Conservation (phyloP, 2,113 vertebrate genomes). For the Columba janthina region DNA sequence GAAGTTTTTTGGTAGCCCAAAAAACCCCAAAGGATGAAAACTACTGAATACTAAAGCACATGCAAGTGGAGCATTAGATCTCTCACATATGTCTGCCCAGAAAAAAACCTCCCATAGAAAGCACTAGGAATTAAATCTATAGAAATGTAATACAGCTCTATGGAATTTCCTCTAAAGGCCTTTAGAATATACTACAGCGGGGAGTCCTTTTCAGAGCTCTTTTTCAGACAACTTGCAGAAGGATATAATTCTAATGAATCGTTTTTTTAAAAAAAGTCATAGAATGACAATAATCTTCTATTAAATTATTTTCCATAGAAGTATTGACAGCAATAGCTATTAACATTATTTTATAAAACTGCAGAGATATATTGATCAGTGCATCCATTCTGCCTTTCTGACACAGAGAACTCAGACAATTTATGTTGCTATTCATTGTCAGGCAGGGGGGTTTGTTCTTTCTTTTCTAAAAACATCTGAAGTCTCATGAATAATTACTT, state of each 20-base stretch:
- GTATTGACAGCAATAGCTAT: constrained; percentile 16
- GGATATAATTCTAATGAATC: constrained; percentile 29
- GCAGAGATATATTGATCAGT: background rate
- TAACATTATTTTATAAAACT: constrained; percentile 12
- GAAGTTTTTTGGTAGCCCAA: background rate
- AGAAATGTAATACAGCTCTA: constrained; percentile 23
- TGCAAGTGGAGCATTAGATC: constrained; percentile 34
- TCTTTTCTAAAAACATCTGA: background rate
- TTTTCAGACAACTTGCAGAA: constrained; percentile 6
- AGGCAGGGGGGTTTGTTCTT: background rate
- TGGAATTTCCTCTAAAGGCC: constrained; percentile 32
- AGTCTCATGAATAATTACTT: constrained; percentile 11
- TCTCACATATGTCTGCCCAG: background rate
- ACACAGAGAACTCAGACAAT: background rate
- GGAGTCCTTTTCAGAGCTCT: constrained; percentile 43
- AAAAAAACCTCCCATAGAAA: constrained; percentile 27
- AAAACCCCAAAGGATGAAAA: background rate
- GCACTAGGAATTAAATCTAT: constrained; percentile 36
- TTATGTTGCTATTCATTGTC: background rate
- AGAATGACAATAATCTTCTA: constrained; percentile 20
- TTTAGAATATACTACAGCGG: constrained; percentile 45
- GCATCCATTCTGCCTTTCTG: background rate
- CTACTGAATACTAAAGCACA: background rate
- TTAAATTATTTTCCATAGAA: constrained; percentile 37
- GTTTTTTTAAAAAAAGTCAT: background rate